Base-by-base conservation (phyloP, 2,888 invertebrate genomes). In the Eupithecia exiguata region DNA sequence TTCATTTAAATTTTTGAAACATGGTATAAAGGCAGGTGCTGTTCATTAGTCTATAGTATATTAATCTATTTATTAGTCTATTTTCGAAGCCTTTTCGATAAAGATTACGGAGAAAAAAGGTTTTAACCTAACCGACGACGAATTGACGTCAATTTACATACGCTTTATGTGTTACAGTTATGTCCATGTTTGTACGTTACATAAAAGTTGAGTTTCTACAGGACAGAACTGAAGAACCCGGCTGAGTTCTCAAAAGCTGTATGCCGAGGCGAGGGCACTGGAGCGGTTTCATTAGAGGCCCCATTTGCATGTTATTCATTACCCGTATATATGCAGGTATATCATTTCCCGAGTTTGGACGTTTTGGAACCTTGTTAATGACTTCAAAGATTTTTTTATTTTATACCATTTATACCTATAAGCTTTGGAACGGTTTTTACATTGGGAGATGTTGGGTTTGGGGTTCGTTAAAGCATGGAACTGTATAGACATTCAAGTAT, bases 301-400 rank as follows among this genome's bases (percentile, higher is more conserved):
- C 82, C 87, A 91, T 92, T 91, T 91, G 88, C 90, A 90, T 91
- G 89, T 88, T 90, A 90, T 91, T 91, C 89, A 91, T 91, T 90
- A 89, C 87, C 84, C 70, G 71, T 75, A 71, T 71, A 72, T 77
- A 74, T 69, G 75, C 53, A 66, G 49, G 58, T 84, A 83, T 84
- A 83, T 84, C 80, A 84, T 85, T 83, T 81, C 82, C 58, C 72
- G 78, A 75, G 77, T 77, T 79, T 83, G 78, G 81, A 83, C 81
- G 80, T 82, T 85, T 84, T 80, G 71, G 75, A 76, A 75, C 77
- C 70, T 73, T 76, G 75, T 71, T 76, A 74, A 74, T 38, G 53
- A 71, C 76, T 79, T 78, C 74, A 75, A 79, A 78, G 77, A 77
- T 65, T 66, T 76, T 76, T 76, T 40, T 30, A 68, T 58, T 58